These are phyloP conservation scores for Lycophotia porphyrea DNA, from an alignment of 2,888 invertebrate genomes.

Conservation along the genomic window DNA sequence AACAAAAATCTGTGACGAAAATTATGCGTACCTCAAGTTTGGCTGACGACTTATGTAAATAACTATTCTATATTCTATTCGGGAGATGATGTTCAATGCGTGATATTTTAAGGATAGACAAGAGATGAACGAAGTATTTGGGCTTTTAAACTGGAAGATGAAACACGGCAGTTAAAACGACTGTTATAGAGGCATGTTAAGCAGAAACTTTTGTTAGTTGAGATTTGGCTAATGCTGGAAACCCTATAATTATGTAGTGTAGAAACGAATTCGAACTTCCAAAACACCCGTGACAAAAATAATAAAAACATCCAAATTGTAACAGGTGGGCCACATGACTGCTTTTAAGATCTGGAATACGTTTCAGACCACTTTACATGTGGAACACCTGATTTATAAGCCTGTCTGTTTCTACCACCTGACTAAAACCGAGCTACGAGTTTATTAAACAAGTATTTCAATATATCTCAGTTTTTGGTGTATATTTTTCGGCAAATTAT, in stretches of 20 bases:
- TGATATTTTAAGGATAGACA: background rate
- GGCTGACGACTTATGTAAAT: background rate
- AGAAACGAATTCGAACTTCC: background rate
- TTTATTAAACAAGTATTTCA: background rate
- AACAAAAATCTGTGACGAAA: background rate
- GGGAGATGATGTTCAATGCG: background rate
- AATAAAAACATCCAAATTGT: background rate
- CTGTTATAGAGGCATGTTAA: background rate
- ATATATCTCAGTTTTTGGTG: background rate
- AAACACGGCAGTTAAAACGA: background rate
- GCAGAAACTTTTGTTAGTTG: background rate
- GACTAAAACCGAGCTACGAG: constrained; percentile 16
- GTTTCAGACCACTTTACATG: constrained; percentile 4
- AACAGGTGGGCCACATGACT: constrained; percentile 5
- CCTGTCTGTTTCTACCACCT: constrained; percentile 11
- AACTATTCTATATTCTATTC: background rate
- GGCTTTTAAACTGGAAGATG: background rate
- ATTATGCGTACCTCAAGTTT: background rate
- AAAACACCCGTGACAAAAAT: background rate
- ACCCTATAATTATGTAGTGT: background rate
- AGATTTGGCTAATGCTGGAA: background rate
- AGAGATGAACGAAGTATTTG: background rate
- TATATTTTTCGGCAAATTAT: constrained; percentile 33
- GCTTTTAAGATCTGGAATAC: background rate
- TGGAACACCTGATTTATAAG: constrained; percentile 11